Percentiles rank a stretch among this genome's conserved stretches.
Evolutionary conservation across 2,797 vertebrate species (phyloP).

Genomic region (Fundulus diaphanus): DNA sequence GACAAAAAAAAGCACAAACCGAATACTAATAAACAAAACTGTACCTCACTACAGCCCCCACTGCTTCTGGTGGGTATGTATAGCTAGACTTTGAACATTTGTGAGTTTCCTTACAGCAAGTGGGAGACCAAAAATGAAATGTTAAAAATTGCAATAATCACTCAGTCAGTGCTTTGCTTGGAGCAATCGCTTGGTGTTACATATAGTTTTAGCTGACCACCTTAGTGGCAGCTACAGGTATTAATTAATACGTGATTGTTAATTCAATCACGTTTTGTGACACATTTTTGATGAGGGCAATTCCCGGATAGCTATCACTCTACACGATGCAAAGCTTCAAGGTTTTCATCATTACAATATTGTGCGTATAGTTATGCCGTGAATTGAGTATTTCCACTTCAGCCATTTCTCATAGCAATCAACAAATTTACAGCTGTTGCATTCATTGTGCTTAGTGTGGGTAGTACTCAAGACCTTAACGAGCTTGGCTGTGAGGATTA

Average conservation of each 20-base stretch:
- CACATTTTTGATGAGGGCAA: not conserved
- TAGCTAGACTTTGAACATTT: no score
- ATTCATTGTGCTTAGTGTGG: not conserved
- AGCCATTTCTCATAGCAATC: not conserved
- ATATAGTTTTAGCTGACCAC: not conserved
- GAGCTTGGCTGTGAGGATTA: not conserved
- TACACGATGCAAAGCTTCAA: not conserved
- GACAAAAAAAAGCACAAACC: no score
- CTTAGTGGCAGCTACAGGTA: not conserved
- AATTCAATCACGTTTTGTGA: not conserved
- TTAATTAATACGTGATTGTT: no score
- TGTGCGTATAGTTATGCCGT: not conserved
- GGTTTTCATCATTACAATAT: not conserved
- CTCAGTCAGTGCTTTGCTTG: not conserved
- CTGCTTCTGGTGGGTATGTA: no score
- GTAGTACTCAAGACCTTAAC: not conserved
- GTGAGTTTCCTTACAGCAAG: no score
- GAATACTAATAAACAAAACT: no score
- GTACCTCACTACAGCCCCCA: no score
- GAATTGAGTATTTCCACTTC: not conserved
- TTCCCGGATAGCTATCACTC: not conserved
- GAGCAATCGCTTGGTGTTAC: constrained; percentile 14
- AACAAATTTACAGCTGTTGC: not conserved
- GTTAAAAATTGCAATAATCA: not conserved
- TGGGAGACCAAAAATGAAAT: no score